Evolutionary conservation across 2,113 vertebrate genomes (phyloP).

Genomic region (Hymenochirus boettgeri): DNA sequence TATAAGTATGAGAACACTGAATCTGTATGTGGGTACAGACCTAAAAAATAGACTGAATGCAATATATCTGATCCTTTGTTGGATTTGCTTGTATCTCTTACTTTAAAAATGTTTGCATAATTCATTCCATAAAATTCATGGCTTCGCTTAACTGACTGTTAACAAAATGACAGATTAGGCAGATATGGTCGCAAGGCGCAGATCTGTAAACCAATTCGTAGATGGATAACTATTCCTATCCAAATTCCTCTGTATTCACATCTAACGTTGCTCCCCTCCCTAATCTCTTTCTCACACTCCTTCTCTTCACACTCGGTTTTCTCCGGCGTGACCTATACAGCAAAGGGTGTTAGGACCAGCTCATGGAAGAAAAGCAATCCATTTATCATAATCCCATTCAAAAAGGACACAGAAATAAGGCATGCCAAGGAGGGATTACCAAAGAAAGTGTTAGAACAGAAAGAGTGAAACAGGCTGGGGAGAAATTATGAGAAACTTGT

Average conservation of each 20-base stretch:
- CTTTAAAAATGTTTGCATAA: neutral
- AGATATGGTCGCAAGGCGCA: slow-evolving; percentile 2
- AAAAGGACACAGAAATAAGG: slow-evolving; percentile 63
- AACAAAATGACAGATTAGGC: neutral
- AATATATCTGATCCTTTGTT: neutral
- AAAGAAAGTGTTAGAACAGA: neutral
- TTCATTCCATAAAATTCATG: neutral
- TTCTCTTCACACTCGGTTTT: too few species aligned
- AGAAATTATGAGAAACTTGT: neutral
- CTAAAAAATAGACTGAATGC: neutral
- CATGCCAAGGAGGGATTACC: slow-evolving; percentile 23
- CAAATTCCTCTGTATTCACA: slow-evolving; percentile 4
- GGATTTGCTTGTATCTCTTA: neutral
- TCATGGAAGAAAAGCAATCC: slow-evolving; percentile 56
- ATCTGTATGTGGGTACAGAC: too few species aligned
- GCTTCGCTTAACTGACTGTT: neutral
- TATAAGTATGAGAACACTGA: too few species aligned
- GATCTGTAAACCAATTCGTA: neutral
- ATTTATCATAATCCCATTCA: slow-evolving; percentile 70
- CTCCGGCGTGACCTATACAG: slow-evolving; percentile 52
- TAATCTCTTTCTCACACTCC: slow-evolving; percentile 26
- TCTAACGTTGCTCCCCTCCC: neutral
- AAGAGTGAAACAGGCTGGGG: neutral
- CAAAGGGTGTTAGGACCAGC: slow-evolving; percentile 51
- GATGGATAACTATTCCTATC: neutral